Conservation (phyloP, 35 echinoderm and acorn worm species). For the Holothuria glaberrima region DNA sequence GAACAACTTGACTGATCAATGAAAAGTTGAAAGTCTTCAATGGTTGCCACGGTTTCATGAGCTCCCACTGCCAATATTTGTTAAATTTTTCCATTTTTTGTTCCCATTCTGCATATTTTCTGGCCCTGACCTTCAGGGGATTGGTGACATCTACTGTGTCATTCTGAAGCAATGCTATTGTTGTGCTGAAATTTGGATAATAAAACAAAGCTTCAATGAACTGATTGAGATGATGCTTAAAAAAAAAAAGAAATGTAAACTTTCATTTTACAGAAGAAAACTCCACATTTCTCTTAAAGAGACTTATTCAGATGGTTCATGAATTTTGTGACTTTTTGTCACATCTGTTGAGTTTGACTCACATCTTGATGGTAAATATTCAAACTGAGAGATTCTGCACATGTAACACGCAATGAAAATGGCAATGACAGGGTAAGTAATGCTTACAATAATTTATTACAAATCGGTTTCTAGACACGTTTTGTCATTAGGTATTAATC, state of each 20-base stretch:
- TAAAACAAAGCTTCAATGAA: background rate
- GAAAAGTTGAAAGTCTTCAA: constrained; percentile 55
- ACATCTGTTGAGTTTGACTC: too few relatives aligned
- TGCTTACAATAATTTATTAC: too few relatives aligned
- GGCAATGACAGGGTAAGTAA: too few relatives aligned
- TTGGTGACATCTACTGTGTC: constrained; percentile 48
- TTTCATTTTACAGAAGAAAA: background rate
- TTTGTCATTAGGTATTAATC: too few relatives aligned
- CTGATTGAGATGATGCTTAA: background rate
- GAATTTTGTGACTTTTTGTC: too few relatives aligned
- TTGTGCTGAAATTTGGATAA: constrained; percentile 33
- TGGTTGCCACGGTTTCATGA: constrained; percentile 50
- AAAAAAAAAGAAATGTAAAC: background rate
- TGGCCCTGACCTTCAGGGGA: constrained; percentile 49
- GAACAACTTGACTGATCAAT: constrained; percentile 73
- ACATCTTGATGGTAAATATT: too few relatives aligned
- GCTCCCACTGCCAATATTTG: constrained; percentile 57
- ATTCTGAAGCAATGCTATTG: constrained; percentile 54
- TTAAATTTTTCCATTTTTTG: constrained; percentile 49
- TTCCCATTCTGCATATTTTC: constrained; percentile 59
- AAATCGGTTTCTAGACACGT: too few relatives aligned
- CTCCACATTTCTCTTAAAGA: too few relatives aligned
- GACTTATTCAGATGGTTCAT: too few relatives aligned
- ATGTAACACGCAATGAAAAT: too few relatives aligned
- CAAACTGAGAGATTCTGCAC: too few relatives aligned